Conservation (phyloP, 2,113 vertebrate genomes). For the Rostratula benghalensis region DNA sequence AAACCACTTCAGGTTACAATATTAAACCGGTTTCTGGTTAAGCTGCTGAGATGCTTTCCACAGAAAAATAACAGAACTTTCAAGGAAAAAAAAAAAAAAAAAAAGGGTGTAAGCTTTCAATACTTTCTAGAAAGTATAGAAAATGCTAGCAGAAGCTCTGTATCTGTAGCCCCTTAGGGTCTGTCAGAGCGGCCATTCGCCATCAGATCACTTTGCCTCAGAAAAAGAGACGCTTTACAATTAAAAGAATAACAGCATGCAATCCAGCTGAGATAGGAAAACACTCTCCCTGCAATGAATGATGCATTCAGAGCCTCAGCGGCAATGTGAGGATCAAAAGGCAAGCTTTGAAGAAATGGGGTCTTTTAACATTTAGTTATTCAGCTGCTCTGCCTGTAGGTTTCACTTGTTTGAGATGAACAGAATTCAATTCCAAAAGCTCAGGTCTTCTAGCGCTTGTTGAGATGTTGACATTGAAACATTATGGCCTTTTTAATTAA, state of each 20-base stretch:
- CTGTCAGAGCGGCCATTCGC: not conserved
- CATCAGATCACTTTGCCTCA: not conserved
- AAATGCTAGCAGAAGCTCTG: not conserved
- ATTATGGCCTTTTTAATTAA: slow-evolving; percentile 35
- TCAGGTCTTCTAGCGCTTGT: not conserved
- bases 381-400: not conserved
- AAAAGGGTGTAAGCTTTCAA: not conserved
- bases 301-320: not conserved
- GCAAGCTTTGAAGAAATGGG: slow-evolving; percentile 11
- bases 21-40: not conserved
- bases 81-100: not conserved
- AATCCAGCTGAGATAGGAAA: slow-evolving; percentile 9
- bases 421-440: slow-evolving; percentile 33
- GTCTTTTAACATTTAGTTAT: slow-evolving; percentile 39
- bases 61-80: not conserved
- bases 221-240: slow-evolving; percentile 1
- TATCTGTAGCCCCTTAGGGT: not conserved
- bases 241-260: slow-evolving; percentile 10
- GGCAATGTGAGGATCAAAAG: slow-evolving; percentile 24
- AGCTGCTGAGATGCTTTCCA: not conserved
- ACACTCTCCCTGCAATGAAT: not conserved
- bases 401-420: slow-evolving; percentile 25
- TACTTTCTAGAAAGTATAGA: not conserved
- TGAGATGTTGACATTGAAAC: not conserved
- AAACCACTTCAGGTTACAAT: not conserved